phyloP scores from a whole-genome alignment of 2,113 vertebrate genomes.

The Brienomyrus longianalis region DNA sequence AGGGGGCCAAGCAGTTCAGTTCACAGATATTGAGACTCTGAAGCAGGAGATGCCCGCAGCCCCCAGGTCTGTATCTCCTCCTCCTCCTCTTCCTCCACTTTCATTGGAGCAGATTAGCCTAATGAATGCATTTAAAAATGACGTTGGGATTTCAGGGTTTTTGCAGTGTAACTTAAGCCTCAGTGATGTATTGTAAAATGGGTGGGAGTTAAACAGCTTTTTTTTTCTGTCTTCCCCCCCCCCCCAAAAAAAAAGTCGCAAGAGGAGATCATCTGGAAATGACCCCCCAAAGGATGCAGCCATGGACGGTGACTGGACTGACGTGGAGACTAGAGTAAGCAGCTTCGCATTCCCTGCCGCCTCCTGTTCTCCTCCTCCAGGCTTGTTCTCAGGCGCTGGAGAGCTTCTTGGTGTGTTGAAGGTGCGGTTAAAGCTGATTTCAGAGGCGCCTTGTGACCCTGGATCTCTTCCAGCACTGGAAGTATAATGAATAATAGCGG shows the following conservation, averaged over 20 bases:
- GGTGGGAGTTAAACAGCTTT: neutral
- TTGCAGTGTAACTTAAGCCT: neutral
- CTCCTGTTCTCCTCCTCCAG: neutral
- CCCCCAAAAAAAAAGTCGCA: conserved; percentile 64
- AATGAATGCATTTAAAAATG: neutral
- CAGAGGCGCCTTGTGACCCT: neutral
- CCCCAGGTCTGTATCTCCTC: conserved; percentile 45
- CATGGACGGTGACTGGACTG: conserved; percentile 74
- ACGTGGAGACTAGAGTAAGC: conserved; percentile 86
- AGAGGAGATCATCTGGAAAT: conserved; percentile 72
- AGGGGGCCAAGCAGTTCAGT: conserved; percentile 88
- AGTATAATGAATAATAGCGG: neutral
- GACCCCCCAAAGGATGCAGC: conserved; percentile 38
- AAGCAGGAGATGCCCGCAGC: conserved; percentile 72
- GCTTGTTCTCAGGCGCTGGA: neutral
- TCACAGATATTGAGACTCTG: conserved; percentile 89
- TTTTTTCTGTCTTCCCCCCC: neutral
- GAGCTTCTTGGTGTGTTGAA: neutral
- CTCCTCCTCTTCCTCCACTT: neutral
- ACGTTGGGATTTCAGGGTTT: neutral
- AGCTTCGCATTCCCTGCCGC: neutral
- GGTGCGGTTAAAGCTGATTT: neutral
- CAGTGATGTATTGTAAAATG: neutral
- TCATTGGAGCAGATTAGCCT: neutral
- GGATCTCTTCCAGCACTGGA: neutral